Evolutionary conservation across 2,888 invertebrate genomes (phyloP).

Genomic region (Limnephilus marmoratus): DNA sequence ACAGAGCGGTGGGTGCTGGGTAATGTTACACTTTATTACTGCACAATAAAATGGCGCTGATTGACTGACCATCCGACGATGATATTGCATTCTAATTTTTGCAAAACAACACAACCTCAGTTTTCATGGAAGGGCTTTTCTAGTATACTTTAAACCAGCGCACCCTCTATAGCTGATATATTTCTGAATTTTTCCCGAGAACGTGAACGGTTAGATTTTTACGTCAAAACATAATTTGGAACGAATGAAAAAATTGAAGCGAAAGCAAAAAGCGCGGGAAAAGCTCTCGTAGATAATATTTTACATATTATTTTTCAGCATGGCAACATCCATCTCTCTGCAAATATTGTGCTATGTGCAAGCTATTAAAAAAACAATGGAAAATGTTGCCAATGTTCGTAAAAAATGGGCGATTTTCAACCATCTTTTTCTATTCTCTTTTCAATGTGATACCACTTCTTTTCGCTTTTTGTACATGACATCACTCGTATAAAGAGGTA

Average conservation of each 20-base stretch:
- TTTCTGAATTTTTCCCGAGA: neutral
- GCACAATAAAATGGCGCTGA: too few relatives aligned
- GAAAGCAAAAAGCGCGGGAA: neutral
- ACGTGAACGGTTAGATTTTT: neutral
- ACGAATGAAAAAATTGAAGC: neutral
- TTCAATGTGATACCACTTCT: too few relatives aligned
- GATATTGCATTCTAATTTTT: too few relatives aligned
- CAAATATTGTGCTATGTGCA: neutral
- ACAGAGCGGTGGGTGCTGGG: too few relatives aligned
- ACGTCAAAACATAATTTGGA: neutral
- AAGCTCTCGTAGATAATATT: neutral
- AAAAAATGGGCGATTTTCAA: neutral
- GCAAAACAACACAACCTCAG: too few relatives aligned
- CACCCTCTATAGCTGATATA: neutral
- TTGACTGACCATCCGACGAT: too few relatives aligned
- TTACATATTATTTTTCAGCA: neutral
- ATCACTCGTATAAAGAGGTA: too few relatives aligned
- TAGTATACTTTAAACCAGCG: neutral
- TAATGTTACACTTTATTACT: too few relatives aligned
- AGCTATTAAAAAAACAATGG: neutral
- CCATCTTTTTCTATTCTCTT: neutral
- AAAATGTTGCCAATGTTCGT: neutral
- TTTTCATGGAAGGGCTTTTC: neutral
- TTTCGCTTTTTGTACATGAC: too few relatives aligned
- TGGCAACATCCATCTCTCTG: neutral